phyloP scores from a whole-genome alignment of 2,113 vertebrate species.

The Plotosus lineatus region DNA sequence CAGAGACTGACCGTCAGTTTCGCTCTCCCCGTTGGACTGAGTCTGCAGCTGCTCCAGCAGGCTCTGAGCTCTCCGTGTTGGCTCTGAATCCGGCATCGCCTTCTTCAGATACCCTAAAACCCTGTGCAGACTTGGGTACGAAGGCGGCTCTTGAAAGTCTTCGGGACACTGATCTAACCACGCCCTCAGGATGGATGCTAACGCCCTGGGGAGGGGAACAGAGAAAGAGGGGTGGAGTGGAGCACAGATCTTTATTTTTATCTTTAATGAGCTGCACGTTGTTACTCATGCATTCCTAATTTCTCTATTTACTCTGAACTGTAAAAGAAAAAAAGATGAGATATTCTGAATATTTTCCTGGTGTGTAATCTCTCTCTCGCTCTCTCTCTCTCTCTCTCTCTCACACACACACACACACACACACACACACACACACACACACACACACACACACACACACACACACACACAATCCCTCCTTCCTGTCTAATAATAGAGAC shows the following conservation, averaged over 20 bases:
- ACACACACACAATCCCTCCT: not conserved
- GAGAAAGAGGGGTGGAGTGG: not conserved
- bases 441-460: not conserved
- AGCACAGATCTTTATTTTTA: not conserved
- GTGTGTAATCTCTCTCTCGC: slow-evolving; percentile 23
- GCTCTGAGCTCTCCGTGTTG: slow-evolving; percentile 78
- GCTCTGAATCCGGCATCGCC: slow-evolving; percentile 82
- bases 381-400: too few species aligned
- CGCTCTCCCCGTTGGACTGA: slow-evolving; percentile 71
- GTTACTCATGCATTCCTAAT: slow-evolving; percentile 16
- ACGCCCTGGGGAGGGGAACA: slow-evolving; percentile 70
- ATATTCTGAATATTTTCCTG: not conserved
- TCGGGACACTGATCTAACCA: slow-evolving; percentile 94
- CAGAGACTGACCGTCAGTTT: slow-evolving; percentile 70
- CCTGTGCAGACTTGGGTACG: slow-evolving; percentile 80
- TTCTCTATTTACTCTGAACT: not conserved
- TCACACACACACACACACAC: too few species aligned
- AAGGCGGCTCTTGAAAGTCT: slow-evolving; percentile 88
- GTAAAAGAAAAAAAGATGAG: not conserved
- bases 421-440: not conserved
- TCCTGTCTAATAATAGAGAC: not conserved
- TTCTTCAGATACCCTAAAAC: slow-evolving; percentile 81
- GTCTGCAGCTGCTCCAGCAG: slow-evolving; percentile 86
- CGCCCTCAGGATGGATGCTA: slow-evolving; percentile 85
- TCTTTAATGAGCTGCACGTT: not conserved